A percentile compares a stretch with the other conserved stretches of the same genome.
phyloP scores from a whole-genome alignment of 2,113 vertebrate species.

The Misgurnus anguillicaudatus region DNA sequence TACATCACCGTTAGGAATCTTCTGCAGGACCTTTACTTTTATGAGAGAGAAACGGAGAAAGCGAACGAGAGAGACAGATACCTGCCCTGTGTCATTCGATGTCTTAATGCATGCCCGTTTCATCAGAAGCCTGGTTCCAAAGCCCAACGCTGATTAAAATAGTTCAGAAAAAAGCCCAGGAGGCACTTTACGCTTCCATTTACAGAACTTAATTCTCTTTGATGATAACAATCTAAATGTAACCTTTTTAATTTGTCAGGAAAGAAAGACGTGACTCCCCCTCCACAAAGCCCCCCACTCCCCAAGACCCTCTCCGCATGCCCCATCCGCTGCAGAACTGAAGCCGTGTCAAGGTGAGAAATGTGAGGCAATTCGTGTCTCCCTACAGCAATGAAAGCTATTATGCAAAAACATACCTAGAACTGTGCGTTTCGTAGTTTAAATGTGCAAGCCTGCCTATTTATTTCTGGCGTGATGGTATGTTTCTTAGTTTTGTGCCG shows the following conservation, averaged over 20 bases:
- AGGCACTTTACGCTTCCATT: constrained; percentile 56
- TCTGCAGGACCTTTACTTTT: too few species aligned
- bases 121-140: constrained; percentile 36
- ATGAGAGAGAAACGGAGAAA: not conserved
- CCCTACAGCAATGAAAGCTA: constrained; percentile 52
- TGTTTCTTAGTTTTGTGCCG: constrained; percentile 28
- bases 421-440: constrained; percentile 26
- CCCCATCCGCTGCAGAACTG: not conserved
- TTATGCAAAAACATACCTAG: constrained; percentile 50
- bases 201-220: constrained; percentile 60
- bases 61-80: not conserved
- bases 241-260: constrained; percentile 52
- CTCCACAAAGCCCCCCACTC: not conserved
- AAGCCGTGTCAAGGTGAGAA: constrained; percentile 41
- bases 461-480: constrained; percentile 24
- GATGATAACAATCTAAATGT: constrained; percentile 59
- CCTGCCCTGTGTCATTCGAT: constrained; percentile 2
- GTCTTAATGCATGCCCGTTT: constrained; percentile 29
- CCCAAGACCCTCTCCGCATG: not conserved
- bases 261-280: constrained; percentile 18
- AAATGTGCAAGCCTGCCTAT: constrained; percentile 18
- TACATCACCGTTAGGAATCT: too few species aligned
- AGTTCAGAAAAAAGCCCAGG: constrained; percentile 42
- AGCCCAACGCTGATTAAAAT: constrained; percentile 50
- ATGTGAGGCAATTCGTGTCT: constrained; percentile 42